phyloP scores from a whole-genome alignment of 2,797 vertebrate genomes.

The Centropyge bicolor region DNA sequence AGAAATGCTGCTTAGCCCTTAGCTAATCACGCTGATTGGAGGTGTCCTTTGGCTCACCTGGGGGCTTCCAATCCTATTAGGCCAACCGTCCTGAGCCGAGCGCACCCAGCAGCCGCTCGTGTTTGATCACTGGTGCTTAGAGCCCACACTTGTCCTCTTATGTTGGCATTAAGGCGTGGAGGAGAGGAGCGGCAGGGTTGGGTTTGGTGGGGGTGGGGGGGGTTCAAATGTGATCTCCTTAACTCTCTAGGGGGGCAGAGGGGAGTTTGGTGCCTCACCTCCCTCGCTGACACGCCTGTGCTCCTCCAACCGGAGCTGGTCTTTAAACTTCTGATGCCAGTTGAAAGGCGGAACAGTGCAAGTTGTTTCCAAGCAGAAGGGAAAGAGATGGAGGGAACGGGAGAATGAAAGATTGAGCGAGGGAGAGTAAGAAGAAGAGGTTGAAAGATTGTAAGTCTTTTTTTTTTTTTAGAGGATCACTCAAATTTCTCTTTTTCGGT shows the following conservation, averaged over 20 bases:
- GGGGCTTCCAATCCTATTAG: slow-evolving; percentile 90
- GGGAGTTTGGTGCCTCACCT: slow-evolving; percentile 82
- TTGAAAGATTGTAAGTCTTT: slow-evolving; percentile 20
- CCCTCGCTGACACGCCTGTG: slow-evolving; percentile 71
- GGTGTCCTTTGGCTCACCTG: slow-evolving; percentile 87
- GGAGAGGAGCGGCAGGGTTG: slow-evolving; percentile 75
- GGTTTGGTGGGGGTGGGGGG: slow-evolving; percentile 64
- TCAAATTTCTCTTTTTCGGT: slow-evolving; percentile 24
- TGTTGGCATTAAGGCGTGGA: slow-evolving; percentile 81
- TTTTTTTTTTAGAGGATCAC: slow-evolving; percentile 28
- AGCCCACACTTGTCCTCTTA: slow-evolving; percentile 87
- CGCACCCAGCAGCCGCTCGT: slow-evolving; percentile 78
- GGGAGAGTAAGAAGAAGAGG: slow-evolving; percentile 7
- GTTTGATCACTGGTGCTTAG: slow-evolving; percentile 89
- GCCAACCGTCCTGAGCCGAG: slow-evolving; percentile 85
- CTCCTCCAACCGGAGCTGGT: slow-evolving; percentile 68
- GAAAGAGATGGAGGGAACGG: slow-evolving; percentile 26
- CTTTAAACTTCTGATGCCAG: slow-evolving; percentile 80
- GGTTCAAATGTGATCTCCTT: slow-evolving; percentile 86
- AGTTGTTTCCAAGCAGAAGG: slow-evolving; percentile 54
- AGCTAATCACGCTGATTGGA: slow-evolving; percentile 84
- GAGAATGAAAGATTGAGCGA: slow-evolving; percentile 26
- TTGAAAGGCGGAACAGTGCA: slow-evolving; percentile 77
- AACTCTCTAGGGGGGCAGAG: slow-evolving; percentile 84
- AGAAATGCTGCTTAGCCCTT: slow-evolving; percentile 75